A percentile compares a stretch with the other conserved stretches of the same genome.
Evolutionary conservation across 2,888 invertebrate genomes (phyloP).

Genomic region (Plebejus argus): DNA sequence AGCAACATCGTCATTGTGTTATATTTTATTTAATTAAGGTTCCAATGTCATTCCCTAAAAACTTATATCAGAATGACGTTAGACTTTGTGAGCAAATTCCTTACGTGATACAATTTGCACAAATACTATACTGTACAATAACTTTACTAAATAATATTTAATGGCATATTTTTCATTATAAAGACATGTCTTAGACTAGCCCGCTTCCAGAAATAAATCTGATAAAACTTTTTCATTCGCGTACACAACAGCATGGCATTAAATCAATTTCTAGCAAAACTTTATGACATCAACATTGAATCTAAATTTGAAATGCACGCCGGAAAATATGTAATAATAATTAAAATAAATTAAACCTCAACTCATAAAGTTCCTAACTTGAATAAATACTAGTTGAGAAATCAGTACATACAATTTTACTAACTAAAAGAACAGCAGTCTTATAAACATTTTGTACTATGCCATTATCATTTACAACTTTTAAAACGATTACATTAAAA

Average conservation of each 20-base stretch:
- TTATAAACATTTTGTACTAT: conserved; percentile 14
- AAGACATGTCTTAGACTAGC: not conserved
- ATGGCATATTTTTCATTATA: not conserved
- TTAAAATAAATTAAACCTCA: not conserved
- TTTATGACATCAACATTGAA: too few species aligned
- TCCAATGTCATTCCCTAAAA: conserved; percentile 52
- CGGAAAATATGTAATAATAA: not conserved
- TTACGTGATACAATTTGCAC: conserved; percentile 9
- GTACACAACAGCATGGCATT: too few species aligned
- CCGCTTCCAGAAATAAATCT: not conserved
- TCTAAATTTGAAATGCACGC: not conserved
- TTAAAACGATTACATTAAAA: conserved; percentile 16
- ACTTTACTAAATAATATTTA: not conserved
- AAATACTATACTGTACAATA: not conserved
- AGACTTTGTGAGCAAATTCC: conserved; percentile 26
- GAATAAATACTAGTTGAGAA: conserved; percentile 10
- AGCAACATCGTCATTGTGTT: conserved; percentile 37
- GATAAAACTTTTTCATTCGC: not conserved
- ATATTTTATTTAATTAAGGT: conserved; percentile 45
- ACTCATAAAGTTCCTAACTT: not conserved
- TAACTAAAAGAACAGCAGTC: conserved; percentile 13
- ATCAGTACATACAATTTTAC: conserved; percentile 9
- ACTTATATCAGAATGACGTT: conserved; percentile 57
- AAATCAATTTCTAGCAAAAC: too few species aligned
- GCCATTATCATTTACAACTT: not conserved